Percentiles rank a stretch among this genome's conserved stretches.
Conservation (phyloP, 2,888 invertebrate genomes). For the Drosophila merina region DNA sequence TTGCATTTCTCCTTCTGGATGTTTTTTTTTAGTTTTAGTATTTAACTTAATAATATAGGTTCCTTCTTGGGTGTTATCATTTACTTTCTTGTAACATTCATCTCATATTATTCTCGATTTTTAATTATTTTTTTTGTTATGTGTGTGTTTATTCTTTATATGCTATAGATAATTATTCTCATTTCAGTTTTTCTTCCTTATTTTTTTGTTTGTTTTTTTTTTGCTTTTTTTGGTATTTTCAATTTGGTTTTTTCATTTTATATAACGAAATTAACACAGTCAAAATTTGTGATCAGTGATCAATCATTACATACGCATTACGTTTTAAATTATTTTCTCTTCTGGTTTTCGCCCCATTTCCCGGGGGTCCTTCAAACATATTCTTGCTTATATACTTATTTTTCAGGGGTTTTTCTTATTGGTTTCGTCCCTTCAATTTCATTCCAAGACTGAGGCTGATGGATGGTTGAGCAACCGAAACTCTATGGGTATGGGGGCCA, state of each 20-base stretch:
- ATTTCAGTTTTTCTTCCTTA: constrained; percentile 53
- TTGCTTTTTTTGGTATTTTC: constrained; percentile 50
- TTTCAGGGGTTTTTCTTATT: neutral
- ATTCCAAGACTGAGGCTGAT: constrained; percentile 9
- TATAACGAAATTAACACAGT: constrained; percentile 84
- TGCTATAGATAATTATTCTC: constrained; percentile 74
- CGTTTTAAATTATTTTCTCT: constrained; percentile 56
- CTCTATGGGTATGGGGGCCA: neutral
- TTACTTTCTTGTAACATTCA: constrained; percentile 71
- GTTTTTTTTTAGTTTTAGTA: constrained; percentile 61
- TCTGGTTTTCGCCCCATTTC: constrained; percentile 16
- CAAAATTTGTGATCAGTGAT: constrained; percentile 84
- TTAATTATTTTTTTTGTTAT: constrained; percentile 50
- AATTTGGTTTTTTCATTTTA: constrained; percentile 64
- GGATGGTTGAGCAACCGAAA: constrained; percentile 62
- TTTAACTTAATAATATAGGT: constrained; percentile 80
- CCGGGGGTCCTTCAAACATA: constrained; percentile 52
- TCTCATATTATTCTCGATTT: constrained; percentile 59
- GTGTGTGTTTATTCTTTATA: constrained; percentile 63
- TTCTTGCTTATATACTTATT: constrained; percentile 60
- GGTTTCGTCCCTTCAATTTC: constrained; percentile 11
- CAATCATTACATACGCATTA: constrained; percentile 82
- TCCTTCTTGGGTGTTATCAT: constrained; percentile 43
- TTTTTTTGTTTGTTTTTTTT: constrained; percentile 49
- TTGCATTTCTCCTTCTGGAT: constrained; percentile 56